Conservation (phyloP, 2,888 invertebrate species). For the Nasonovia ribisnigri region DNA sequence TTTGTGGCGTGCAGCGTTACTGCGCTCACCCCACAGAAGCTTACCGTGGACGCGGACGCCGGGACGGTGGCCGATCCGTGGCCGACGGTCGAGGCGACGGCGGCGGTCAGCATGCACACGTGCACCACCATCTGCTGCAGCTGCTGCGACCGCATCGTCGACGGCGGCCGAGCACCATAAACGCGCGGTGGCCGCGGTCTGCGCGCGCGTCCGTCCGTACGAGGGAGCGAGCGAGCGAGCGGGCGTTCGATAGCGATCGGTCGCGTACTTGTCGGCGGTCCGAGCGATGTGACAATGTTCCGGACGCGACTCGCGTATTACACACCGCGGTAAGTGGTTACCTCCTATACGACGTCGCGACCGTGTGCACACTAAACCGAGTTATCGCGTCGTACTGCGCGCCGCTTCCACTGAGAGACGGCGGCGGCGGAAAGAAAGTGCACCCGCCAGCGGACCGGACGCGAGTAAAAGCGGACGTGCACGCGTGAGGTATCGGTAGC, state of each 20-base stretch:
- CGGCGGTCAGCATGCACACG: neutral
- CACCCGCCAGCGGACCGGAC: conserved; percentile 60
- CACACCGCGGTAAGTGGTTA: conserved; percentile 4
- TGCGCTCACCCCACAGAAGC: neutral
- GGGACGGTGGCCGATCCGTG: neutral
- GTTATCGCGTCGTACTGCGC: neutral
- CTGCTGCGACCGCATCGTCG: conserved; percentile 55
- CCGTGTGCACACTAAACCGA: conserved; percentile 6
- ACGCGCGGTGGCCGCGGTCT: conserved; percentile 10
- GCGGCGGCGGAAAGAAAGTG: conserved; percentile 57
- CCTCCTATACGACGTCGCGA: neutral
- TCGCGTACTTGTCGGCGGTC: neutral
- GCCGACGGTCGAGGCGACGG: neutral
- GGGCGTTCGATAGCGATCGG: neutral
- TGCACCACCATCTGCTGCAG: conserved; percentile 29
- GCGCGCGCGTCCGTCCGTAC: neutral
- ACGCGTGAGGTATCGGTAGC: conserved; percentile 38
- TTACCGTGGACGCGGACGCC: conserved; percentile 9
- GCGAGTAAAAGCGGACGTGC: conserved; percentile 59
- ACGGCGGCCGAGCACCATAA: conserved; percentile 42
- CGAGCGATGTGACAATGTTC: neutral
- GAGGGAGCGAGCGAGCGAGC: neutral
- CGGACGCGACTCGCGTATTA: neutral
- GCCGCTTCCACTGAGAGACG: conserved; percentile 3
- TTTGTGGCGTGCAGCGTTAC: neutral